Percentiles rank a stretch among this genome's conserved stretches.
phyloP scores from a whole-genome alignment of 2,888 invertebrate species.

The Caenorhabditis becei region DNA sequence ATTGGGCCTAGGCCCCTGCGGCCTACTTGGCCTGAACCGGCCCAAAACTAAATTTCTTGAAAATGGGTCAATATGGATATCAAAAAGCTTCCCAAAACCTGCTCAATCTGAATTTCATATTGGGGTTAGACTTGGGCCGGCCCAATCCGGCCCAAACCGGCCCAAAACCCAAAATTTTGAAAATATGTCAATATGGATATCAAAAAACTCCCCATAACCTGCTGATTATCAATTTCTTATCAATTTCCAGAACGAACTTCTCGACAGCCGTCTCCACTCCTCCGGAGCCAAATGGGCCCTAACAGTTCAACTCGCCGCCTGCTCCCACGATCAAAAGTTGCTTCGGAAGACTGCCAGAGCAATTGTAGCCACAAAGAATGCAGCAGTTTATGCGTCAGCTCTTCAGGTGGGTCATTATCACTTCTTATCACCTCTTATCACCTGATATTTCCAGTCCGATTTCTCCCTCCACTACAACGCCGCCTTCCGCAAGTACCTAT shows the following conservation, averaged over 20 bases:
- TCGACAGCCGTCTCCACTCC: conserved; percentile 64
- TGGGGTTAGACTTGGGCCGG: too few species aligned
- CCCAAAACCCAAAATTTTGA: too few species aligned
- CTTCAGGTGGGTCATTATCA: conserved; percentile 69
- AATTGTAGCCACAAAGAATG: conserved; percentile 77
- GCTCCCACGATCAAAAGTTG: conserved; percentile 75
- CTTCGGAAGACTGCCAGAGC: conserved; percentile 71
- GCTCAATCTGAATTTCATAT: too few species aligned
- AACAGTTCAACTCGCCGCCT: conserved; percentile 76
- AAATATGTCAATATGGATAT: too few species aligned
- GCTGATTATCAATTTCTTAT: not conserved
- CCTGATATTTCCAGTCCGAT: conserved; percentile 64
- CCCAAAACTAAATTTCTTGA: too few species aligned
- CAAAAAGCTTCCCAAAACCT: too few species aligned
- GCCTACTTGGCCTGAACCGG: too few species aligned
- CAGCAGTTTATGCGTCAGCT: conserved; percentile 75
- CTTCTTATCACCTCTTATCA: too few species aligned
- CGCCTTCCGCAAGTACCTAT: conserved; percentile 66
- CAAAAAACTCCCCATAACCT: too few species aligned
- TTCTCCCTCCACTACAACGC: conserved; percentile 71
- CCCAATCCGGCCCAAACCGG: too few species aligned
- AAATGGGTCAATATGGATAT: too few species aligned
- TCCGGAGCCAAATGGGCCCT: conserved; percentile 72
- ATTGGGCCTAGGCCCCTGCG: too few species aligned
- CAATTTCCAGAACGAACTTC: conserved; percentile 65